Percentiles rank a stretch among this genome's conserved stretches.
Evolutionary conservation across 1,140 invertebrate species (phyloP).

Genomic region (Penaeus indicus): DNA sequence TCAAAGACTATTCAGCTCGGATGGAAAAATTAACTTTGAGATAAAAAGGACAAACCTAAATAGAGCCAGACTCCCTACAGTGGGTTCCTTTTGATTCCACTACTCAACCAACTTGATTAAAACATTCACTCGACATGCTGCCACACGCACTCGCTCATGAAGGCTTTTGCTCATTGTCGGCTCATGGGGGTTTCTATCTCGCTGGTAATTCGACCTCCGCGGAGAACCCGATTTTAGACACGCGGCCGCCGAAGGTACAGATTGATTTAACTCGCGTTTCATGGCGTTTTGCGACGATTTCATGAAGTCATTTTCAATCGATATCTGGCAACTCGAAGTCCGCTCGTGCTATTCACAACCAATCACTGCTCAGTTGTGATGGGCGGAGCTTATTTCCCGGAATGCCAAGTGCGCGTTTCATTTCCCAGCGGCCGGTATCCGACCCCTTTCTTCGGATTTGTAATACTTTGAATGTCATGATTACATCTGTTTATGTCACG

Average conservation of each 20-base stretch:
- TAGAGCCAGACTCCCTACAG: constrained; percentile 15
- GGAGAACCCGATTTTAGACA: too few species aligned
- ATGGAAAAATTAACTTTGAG: constrained; percentile 42
- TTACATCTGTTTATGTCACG: too few species aligned
- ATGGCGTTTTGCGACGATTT: constrained; percentile 9
- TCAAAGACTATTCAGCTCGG: constrained; percentile 45
- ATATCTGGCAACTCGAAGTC: constrained; percentile 54
- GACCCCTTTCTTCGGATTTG: neutral
- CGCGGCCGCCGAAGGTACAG: too few species aligned
- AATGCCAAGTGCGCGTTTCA: constrained; percentile 2
- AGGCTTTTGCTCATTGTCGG: neutral
- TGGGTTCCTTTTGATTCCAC: constrained; percentile 55
- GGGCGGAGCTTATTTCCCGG: constrained; percentile 43
- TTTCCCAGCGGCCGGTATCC: neutral
- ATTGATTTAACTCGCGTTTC: too few species aligned
- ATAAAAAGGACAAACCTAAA: constrained; percentile 52
- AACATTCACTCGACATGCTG: constrained; percentile 51
- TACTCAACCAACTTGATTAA: constrained; percentile 61
- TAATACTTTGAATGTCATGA: too few species aligned
- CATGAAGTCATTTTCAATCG: constrained; percentile 34
- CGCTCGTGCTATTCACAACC: constrained; percentile 59
- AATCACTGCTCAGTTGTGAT: constrained; percentile 63
- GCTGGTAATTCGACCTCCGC: too few species aligned
- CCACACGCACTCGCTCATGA: neutral
- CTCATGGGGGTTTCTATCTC: neutral